Conservation (phyloP, 64 coral and sea anemone species). For the Actinia tenebrosa region DNA sequence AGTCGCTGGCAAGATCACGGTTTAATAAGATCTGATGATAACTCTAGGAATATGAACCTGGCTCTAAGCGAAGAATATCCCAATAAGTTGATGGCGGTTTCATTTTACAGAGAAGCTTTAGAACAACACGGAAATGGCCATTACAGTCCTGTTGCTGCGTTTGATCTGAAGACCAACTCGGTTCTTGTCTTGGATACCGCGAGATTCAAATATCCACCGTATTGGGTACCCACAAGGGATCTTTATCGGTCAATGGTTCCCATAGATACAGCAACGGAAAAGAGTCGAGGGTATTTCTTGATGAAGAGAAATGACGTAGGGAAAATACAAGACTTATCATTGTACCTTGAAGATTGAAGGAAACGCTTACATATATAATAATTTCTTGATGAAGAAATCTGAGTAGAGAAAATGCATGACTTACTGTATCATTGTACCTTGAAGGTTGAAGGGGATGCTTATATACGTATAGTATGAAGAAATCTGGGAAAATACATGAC, state of each 20-base stretch:
- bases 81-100: slow-evolving; percentile 43
- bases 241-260: slow-evolving; percentile 74
- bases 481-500: too few relatives aligned
- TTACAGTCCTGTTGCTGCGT: slow-evolving; percentile 77
- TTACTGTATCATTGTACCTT: too few relatives aligned
- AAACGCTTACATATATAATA: too few relatives aligned
- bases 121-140: slow-evolving; percentile 78
- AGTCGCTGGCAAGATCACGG: not conserved
- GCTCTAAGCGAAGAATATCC: slow-evolving; percentile 25
- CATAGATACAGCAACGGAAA: slow-evolving; percentile 55
- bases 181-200: slow-evolving; percentile 84
- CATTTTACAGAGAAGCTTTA: slow-evolving; percentile 53
- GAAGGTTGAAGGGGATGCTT: too few relatives aligned
- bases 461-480: too few relatives aligned
- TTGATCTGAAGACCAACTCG: slow-evolving; percentile 54
- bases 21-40: not conserved
- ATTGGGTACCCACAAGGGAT: slow-evolving; percentile 67
- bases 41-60: not conserved
- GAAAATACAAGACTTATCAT: not conserved
- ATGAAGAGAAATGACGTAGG: not conserved
- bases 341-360: not conserved
- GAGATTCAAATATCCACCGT: slow-evolving; percentile 83
- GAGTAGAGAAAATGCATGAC: too few relatives aligned
- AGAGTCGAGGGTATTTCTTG: slow-evolving; percentile 60
- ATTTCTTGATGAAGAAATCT: too few relatives aligned